Base-by-base conservation (phyloP, 2,888 invertebrate genomes). In the Gisinianus flammeolus region DNA sequence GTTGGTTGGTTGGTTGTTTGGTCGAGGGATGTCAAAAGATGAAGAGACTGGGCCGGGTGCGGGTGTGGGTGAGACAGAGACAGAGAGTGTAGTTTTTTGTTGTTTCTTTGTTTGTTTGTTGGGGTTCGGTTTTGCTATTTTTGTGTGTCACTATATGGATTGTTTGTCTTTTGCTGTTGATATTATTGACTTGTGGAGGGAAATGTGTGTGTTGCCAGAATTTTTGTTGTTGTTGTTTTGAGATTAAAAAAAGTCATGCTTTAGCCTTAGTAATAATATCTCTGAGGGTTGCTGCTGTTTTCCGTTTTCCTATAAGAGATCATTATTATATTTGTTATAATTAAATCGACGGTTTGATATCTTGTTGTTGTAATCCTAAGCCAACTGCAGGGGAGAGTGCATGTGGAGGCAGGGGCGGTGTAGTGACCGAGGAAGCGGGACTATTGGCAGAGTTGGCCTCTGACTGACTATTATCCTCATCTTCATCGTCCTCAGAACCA, bases 401-500 rank as follows among this genome's bases (percentile, higher is more conserved):
- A 90, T 91, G 86, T 89, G 84, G 90, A 89, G 67, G 87, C 86
- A 54, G 88, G 88, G 76, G 88, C 87, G 85, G 88, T 87, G 71
- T 89, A 88, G 79, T 85, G 81, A 81, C 84, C 81, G 79, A 85
- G 82, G 84, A 85, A 83, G 81, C 85, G 84, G 81, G 86, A 84
- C 85, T 86, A 85, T 82, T 82, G 66, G 81, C 82, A 44, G 84
- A 83, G 77, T 85, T 84, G 72, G 82, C 84, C 75, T 85, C 86
- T 86, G 88, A 86, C 87, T 93, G 93, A 87, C 93, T 93, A 89
- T 93, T 94, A 89, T 95, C 94, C 88, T 94, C 95, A 88, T 95
- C 94, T 86, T 93, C 93, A 88, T 94, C 94, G 83, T 94, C 94
- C 87, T 95, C 95, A 81, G 94, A 94, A 87, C 92, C 92, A 86